Percentiles rank a stretch among this genome's conserved stretches.
Conservation (phyloP, 2,888 invertebrate species). For the Eurois occulta region DNA sequence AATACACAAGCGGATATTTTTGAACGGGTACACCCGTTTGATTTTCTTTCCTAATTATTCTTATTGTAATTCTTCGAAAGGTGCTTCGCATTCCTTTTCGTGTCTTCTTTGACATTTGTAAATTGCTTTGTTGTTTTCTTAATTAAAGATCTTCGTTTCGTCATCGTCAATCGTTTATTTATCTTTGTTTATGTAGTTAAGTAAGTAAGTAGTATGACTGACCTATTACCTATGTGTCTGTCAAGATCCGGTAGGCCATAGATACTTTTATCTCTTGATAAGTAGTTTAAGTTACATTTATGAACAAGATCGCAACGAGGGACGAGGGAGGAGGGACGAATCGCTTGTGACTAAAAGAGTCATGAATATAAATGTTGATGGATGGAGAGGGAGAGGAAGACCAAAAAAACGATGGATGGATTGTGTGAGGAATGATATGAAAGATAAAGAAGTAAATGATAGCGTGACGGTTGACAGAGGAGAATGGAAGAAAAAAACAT, state of each 20-base stretch:
- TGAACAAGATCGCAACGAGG: no score
- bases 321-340: no score
- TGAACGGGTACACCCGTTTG: conserved; percentile 15
- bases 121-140: conserved; percentile 11
- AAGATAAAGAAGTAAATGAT: no score
- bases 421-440: no score
- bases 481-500: no score
- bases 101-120: conserved; percentile 9
- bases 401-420: no score
- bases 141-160: no score
- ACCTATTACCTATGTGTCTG: background rate
- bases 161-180: conserved; percentile 14
- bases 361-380: no score
- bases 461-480: no score
- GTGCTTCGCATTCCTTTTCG: conserved; percentile 1
- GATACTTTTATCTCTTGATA: background rate
- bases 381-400: no score
- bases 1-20: conserved; percentile 36
- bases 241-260: background rate
- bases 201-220: background rate
- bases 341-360: no score
- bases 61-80: conserved; percentile 19
- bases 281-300: background rate
- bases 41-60: conserved; percentile 18
- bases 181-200: background rate